phyloP scores from a whole-genome alignment of 2,797 vertebrate species.

The Steatocranus sp. region DNA sequence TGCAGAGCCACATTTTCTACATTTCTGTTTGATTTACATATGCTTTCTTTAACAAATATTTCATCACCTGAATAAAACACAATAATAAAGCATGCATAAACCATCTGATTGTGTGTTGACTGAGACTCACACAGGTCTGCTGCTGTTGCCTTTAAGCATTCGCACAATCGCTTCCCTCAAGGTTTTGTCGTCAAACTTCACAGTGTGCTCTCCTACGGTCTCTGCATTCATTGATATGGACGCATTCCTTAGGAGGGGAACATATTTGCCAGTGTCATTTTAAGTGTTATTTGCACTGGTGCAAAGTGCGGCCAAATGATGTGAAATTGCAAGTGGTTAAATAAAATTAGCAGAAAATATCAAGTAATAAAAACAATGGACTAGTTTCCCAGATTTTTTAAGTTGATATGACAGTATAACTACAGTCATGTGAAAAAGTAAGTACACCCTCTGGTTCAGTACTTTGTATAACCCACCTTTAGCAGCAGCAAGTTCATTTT shows the following conservation, averaged over 20 bases:
- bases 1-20: not conserved
- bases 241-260: slow-evolving; percentile 65
- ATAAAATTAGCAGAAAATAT: not conserved
- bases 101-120: not conserved
- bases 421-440: not conserved
- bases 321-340: not conserved
- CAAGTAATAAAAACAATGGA: not conserved
- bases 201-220: slow-evolving; percentile 69
- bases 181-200: slow-evolving; percentile 62
- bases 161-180: slow-evolving; percentile 67
- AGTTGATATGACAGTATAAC: not conserved
- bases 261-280: not conserved
- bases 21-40: not conserved
- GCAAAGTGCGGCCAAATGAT: not conserved
- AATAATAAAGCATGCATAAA: not conserved
- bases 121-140: slow-evolving; percentile 67
- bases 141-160: slow-evolving; percentile 69
- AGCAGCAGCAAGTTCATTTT: not conserved
- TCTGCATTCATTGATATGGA: slow-evolving; percentile 75
- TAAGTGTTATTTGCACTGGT: not conserved
- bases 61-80: not conserved
- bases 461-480: not conserved
- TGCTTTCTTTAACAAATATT: not conserved
- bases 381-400: not conserved
- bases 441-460: not conserved